Conservation (phyloP, 2,888 invertebrate species). For the Lymantria dispar region DNA sequence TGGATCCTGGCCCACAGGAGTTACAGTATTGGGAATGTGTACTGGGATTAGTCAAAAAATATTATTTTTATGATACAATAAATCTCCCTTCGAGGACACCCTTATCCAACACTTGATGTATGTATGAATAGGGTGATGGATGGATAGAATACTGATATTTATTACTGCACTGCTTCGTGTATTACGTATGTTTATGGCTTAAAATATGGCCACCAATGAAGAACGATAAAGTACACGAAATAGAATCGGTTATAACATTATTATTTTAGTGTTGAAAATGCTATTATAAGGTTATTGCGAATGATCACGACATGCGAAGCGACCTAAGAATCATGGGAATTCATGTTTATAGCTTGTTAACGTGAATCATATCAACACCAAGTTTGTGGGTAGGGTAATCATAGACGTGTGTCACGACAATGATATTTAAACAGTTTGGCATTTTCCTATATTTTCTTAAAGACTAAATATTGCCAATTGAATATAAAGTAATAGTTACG, state of each 20-base stretch:
- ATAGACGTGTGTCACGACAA: constrained; percentile 15
- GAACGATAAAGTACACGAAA: constrained; percentile 21
- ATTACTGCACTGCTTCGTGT: neutral
- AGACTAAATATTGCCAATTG: neutral
- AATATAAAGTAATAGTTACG: neutral
- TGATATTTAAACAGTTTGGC: neutral
- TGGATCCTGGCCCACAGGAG: no score
- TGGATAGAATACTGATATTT: no score
- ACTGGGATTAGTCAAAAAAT: no score
- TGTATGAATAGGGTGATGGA: no score
- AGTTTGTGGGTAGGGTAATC: constrained; percentile 18
- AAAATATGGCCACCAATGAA: constrained; percentile 1
- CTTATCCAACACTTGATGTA: no score
- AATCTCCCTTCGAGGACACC: no score
- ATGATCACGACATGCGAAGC: constrained; percentile 51
- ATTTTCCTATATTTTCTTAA: neutral
- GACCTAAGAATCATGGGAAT: constrained; percentile 36
- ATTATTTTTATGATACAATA: no score
- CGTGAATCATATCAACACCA: constrained; percentile 45
- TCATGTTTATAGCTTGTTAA: constrained; percentile 29
- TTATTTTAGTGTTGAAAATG: constrained; percentile 46
- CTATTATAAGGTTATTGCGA: constrained; percentile 54
- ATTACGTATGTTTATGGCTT: neutral
- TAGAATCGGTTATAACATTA: constrained; percentile 27
- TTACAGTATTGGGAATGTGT: no score